These are phyloP conservation scores for Ylistrum balloti DNA, from an alignment of 1,140 invertebrate genomes.

Conservation along the genomic window DNA sequence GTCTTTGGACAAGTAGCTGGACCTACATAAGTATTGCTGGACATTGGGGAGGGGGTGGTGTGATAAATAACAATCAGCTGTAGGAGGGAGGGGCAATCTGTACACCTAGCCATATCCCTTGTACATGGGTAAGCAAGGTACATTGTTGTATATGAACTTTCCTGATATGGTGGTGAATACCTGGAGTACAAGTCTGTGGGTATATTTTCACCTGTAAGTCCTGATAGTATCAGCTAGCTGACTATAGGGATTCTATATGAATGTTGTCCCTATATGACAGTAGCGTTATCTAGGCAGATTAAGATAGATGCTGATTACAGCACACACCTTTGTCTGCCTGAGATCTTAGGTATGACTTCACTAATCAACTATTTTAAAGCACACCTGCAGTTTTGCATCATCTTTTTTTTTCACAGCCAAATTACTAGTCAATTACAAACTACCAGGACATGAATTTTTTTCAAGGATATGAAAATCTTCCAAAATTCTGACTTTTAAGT, in stretches of 20 bases:
- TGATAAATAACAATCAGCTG: background rate
- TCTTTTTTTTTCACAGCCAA: background rate
- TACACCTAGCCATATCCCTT: too few species aligned
- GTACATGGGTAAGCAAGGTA: too few species aligned
- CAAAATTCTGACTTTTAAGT: too few species aligned
- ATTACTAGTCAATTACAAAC: background rate
- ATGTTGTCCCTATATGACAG: background rate
- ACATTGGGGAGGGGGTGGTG: too few species aligned
- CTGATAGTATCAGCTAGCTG: background rate
- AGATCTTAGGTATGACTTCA: conserved; percentile 8
- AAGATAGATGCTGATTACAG: conserved; percentile 17
- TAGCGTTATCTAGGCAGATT: background rate
- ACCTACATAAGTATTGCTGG: too few species aligned
- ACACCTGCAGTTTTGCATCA: background rate
- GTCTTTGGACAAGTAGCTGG: too few species aligned
- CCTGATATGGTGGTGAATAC: too few species aligned
- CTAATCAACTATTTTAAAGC: conserved; percentile 18
- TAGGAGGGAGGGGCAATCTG: too few species aligned
- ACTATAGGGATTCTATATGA: background rate
- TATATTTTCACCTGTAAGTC: conserved; percentile 7
- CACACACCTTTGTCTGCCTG: background rate
- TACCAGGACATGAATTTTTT: too few species aligned
- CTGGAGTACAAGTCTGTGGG: background rate
- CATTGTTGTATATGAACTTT: too few species aligned
- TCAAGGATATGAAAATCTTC: background rate